Percentiles rank a stretch among this genome's conserved stretches.
phyloP scores from a whole-genome alignment of 1,140 invertebrate genomes.

The Andricus grossulariae region DNA sequence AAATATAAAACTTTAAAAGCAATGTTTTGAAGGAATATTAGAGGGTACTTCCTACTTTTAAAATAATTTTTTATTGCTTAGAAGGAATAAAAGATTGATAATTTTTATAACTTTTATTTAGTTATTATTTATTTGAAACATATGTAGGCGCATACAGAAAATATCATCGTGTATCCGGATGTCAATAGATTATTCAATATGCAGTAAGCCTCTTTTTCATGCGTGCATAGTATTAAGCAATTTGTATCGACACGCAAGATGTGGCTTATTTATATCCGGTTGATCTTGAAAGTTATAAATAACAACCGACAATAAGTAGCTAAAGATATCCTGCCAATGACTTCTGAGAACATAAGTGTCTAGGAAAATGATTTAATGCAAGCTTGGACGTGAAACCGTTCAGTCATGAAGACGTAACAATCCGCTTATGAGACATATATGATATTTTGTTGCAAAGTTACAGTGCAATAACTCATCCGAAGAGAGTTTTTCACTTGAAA shows the following conservation, averaged over 20 bases:
- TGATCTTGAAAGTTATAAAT: not conserved
- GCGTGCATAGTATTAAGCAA: not conserved
- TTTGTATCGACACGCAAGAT: not conserved
- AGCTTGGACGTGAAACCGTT: not conserved
- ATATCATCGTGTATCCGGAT: not conserved
- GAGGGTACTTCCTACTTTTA: no score
- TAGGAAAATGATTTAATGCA: constrained; percentile 14
- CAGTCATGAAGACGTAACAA: constrained; percentile 21
- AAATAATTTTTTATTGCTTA: no score
- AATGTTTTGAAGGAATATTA: no score
- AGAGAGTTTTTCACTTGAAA: not conserved
- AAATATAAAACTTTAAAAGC: no score
- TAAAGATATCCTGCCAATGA: not conserved
- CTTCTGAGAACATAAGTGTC: not conserved
- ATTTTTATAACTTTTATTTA: no score
- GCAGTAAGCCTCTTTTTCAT: not conserved
- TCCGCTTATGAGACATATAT: constrained; percentile 1
- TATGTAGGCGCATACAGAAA: no score
- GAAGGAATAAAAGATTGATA: no score
- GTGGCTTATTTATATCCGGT: not conserved
- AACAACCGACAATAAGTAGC: not conserved
- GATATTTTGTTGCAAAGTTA: not conserved
- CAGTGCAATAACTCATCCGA: constrained; percentile 4
- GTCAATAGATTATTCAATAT: not conserved
- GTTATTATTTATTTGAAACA: no score